Conservation (phyloP, 2,113 vertebrate species). For the Passer montanus region DNA sequence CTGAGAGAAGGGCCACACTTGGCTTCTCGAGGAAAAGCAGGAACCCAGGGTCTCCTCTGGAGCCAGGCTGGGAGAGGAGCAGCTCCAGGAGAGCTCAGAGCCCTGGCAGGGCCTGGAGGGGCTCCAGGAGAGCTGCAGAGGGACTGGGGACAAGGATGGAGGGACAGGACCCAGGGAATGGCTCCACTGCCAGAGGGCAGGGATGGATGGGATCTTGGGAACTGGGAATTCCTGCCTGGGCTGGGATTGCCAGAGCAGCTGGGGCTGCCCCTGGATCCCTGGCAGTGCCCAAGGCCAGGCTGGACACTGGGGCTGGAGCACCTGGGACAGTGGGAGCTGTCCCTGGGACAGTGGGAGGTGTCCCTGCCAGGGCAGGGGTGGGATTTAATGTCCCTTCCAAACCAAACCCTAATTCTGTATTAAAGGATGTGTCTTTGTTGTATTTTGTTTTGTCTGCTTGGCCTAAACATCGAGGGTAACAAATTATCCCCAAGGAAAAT, state of each 20-base stretch:
- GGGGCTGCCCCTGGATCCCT: neutral
- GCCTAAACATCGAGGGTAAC: neutral
- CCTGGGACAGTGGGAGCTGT: neutral
- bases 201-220: fast-evolving
- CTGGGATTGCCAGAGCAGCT: neutral
- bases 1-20: neutral
- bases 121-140: neutral
- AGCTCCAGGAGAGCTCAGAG: neutral
- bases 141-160: neutral
- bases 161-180: neutral
- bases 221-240: neutral
- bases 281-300: neutral
- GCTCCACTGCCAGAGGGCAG: neutral
- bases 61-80: neutral
- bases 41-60: fast-evolving
- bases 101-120: neutral
- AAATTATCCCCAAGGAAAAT: neutral
- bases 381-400: neutral
- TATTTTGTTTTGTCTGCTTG: neutral
- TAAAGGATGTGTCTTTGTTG: neutral
- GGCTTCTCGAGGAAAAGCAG: neutral
- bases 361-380: neutral
- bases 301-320: fast-evolving
- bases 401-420: neutral
- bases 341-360: neutral